Conservation (phyloP, 2,113 vertebrate genomes). For the Stigmatopora nigra region DNA sequence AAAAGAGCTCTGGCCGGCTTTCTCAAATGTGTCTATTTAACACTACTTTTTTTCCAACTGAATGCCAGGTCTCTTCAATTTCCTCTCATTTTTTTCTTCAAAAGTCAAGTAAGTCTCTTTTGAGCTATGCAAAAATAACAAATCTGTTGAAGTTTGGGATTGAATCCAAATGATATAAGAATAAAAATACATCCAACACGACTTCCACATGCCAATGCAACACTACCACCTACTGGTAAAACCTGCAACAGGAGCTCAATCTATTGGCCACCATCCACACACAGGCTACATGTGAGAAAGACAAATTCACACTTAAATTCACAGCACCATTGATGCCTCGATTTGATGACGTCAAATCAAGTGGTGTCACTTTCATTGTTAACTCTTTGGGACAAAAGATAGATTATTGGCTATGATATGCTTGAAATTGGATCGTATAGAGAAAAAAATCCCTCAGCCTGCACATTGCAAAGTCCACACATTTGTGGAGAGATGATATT, state of each 20-base stretch:
- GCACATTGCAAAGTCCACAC: too few relatives aligned
- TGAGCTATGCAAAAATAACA: slow-evolving; percentile 10
- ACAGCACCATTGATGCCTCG: slow-evolving; percentile 16
- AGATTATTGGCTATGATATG: too few relatives aligned
- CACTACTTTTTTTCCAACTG: slow-evolving; percentile 1
- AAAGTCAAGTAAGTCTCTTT: slow-evolving; percentile 23
- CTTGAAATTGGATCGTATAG: too few relatives aligned
- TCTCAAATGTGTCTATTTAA: slow-evolving; percentile 13
- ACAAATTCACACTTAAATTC: too few relatives aligned
- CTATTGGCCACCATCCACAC: too few relatives aligned
- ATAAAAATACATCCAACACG: slow-evolving; percentile 22
- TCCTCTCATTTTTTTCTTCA: slow-evolving; percentile 22
- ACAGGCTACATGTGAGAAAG: too few relatives aligned
- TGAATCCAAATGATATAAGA: slow-evolving; percentile 28
- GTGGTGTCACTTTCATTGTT: too few relatives aligned
- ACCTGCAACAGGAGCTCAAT: not conserved
- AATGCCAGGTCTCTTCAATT: slow-evolving; percentile 12
- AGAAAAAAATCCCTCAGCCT: too few relatives aligned
- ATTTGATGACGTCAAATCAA: too few relatives aligned
- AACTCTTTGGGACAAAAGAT: too few relatives aligned
- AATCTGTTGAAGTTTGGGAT: slow-evolving; percentile 18
- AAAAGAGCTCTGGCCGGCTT: slow-evolving; percentile 21
- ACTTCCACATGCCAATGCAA: slow-evolving; percentile 39
- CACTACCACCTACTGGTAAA: slow-evolving; percentile 66
- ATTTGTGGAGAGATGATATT: too few relatives aligned